Evolutionary conservation across 2,888 invertebrate genomes (phyloP).

Genomic region (Agrypnus murinus): DNA sequence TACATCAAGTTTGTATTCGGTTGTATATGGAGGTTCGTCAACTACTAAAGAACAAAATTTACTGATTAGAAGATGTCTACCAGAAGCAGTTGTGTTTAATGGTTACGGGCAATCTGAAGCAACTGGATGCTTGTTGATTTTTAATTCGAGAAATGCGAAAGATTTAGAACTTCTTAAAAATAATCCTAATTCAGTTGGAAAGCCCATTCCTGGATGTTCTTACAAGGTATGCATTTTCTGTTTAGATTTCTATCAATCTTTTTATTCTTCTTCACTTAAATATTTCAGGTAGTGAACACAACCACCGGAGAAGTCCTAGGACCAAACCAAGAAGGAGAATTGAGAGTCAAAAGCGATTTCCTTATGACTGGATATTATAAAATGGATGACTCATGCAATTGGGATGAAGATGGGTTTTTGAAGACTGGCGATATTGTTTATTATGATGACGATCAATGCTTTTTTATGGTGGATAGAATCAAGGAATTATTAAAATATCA

Average conservation of each 20-base stretch:
- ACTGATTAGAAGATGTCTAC: too few relatives aligned
- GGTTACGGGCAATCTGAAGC: too few relatives aligned
- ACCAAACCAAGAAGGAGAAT: slow-evolving; percentile 72
- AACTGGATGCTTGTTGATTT: background rate
- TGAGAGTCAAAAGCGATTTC: slow-evolving; percentile 71
- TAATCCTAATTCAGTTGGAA: background rate
- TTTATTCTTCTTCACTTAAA: too few relatives aligned
- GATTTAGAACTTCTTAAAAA: background rate
- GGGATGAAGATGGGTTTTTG: slow-evolving; percentile 72
- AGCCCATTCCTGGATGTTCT: background rate
- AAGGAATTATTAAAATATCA: slow-evolving; percentile 70
- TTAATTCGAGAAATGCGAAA: background rate
- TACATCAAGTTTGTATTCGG: slow-evolving; percentile 60
- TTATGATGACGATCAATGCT: slow-evolving; percentile 72
- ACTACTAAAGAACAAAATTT: background rate
- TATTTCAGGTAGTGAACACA: slow-evolving; percentile 68
- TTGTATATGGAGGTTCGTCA: slow-evolving; percentile 13
- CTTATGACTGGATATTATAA: slow-evolving; percentile 70
- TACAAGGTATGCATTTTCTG: background rate
- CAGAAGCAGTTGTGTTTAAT: too few relatives aligned
- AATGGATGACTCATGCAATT: slow-evolving; percentile 71
- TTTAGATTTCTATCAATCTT: too few relatives aligned
- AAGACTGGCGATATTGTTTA: slow-evolving; percentile 74
- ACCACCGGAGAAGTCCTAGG: slow-evolving; percentile 66
- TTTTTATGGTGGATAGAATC: slow-evolving; percentile 72